Percentiles rank a stretch among this genome's conserved stretches.
phyloP scores from a whole-genome alignment of 2,113 vertebrate genomes.

The Stictonetta naevosa region DNA sequence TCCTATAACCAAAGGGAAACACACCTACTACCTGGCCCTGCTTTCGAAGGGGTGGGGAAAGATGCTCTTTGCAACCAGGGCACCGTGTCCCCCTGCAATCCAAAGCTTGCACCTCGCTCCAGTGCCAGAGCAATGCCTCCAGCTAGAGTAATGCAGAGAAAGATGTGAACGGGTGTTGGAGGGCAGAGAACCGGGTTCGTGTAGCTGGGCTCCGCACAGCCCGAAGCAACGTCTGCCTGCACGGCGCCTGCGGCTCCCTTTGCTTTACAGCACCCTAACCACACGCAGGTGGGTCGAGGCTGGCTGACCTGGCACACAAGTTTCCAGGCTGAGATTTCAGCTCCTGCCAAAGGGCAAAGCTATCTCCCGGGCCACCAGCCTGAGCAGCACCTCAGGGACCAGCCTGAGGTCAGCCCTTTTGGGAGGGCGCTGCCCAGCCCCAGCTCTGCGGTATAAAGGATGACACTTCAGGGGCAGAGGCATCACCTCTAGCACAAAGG shows the following conservation, averaged over 20 bases:
- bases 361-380: background rate
- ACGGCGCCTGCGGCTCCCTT: background rate
- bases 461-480: background rate
- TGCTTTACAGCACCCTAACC: background rate
- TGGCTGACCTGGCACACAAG: background rate
- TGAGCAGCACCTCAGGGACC: background rate
- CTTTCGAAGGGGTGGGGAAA: background rate
- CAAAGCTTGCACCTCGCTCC: background rate
- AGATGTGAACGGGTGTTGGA: background rate
- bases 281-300: background rate
- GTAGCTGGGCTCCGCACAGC: accelerated
- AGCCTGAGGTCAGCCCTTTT: accelerated
- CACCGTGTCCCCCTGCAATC: background rate
- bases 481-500: background rate
- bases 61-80: background rate
- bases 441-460: background rate
- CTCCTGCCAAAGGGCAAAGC: background rate
- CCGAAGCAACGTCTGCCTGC: background rate
- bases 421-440: background rate
- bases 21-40: background rate
- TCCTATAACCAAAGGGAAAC: background rate
- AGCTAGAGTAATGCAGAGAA: background rate
- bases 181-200: background rate
- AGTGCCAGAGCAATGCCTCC: background rate
- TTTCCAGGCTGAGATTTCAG: background rate